Percentiles rank a stretch among this genome's conserved stretches.
Conservation (phyloP, 2,113 vertebrate species). For the Pteronura brasiliensis region DNA sequence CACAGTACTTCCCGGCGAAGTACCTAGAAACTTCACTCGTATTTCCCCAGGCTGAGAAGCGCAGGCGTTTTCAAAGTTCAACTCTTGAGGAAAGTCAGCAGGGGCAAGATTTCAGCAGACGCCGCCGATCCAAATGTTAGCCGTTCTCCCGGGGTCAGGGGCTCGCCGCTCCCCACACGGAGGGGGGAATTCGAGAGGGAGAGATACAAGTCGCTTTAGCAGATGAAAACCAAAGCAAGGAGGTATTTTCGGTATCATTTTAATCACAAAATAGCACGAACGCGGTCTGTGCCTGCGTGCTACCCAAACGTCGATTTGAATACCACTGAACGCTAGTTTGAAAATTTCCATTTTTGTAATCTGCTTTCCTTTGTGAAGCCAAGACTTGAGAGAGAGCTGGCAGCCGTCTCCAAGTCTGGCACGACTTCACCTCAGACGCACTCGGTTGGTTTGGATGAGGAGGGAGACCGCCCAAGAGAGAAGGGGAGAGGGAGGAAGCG, state of each 20-base stretch:
- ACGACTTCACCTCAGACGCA: constrained; percentile 49
- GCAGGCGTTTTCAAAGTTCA: constrained; percentile 20
- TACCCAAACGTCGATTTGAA: background rate
- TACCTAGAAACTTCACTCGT: constrained; percentile 25
- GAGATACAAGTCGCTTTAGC: background rate
- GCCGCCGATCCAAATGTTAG: background rate
- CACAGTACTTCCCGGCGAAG: background rate
- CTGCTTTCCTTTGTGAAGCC: constrained; percentile 63
- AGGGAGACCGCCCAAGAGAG: constrained; percentile 16
- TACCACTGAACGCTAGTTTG: constrained; percentile 60
- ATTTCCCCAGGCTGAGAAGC: background rate
- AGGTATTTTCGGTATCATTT: constrained; percentile 36
- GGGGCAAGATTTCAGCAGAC: constrained; percentile 14
- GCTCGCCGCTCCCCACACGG: background rate
- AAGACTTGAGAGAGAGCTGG: constrained; percentile 51
- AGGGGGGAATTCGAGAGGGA: background rate
- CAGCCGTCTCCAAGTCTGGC: constrained; percentile 58
- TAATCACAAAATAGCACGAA: constrained; percentile 44
- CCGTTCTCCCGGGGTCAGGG: constrained; percentile 4
- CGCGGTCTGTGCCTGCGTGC: background rate
- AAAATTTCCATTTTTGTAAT: constrained; percentile 62
- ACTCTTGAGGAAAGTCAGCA: background rate
- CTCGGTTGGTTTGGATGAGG: constrained; percentile 40
- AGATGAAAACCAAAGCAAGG: constrained; percentile 41
- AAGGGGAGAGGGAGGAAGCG: background rate